Evolutionary conservation across 2,888 invertebrate genomes (phyloP).

Genomic region (Uropetala carovei): DNA sequence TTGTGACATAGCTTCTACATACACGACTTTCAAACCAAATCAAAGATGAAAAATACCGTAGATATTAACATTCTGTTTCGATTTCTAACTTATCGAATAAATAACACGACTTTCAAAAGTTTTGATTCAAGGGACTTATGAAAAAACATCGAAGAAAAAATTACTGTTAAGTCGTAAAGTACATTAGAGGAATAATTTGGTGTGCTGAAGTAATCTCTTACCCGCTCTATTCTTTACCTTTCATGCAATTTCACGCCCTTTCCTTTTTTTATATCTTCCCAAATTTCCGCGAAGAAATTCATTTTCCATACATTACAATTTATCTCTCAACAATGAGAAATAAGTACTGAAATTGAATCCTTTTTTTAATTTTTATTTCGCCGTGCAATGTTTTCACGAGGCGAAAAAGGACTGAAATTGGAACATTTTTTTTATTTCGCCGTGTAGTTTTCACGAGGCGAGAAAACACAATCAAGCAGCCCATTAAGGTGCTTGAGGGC

Average conservation of each 20-base stretch:
- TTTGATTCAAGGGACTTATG: no score
- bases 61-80: no score
- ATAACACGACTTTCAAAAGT: no score
- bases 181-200: no score
- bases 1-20: no score
- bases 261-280: background rate
- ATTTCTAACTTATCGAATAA: no score
- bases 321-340: background rate
- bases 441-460: constrained; percentile 15
- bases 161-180: no score
- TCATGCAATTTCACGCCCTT: constrained; percentile 30
- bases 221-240: background rate
- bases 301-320: constrained; percentile 37
- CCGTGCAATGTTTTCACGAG: constrained; percentile 25
- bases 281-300: background rate
- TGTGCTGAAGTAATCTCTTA: background rate
- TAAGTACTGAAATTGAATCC: background rate
- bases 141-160: no score
- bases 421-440: no score
- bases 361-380: background rate
- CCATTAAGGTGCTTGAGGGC: constrained; percentile 23
- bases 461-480: constrained; percentile 43
- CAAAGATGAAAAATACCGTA: no score
- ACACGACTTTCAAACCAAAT: no score
- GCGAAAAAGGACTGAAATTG: background rate